Evolutionary conservation across 2,113 vertebrate genomes (phyloP).

Genomic region (Pseudorasbora parva): DNA sequence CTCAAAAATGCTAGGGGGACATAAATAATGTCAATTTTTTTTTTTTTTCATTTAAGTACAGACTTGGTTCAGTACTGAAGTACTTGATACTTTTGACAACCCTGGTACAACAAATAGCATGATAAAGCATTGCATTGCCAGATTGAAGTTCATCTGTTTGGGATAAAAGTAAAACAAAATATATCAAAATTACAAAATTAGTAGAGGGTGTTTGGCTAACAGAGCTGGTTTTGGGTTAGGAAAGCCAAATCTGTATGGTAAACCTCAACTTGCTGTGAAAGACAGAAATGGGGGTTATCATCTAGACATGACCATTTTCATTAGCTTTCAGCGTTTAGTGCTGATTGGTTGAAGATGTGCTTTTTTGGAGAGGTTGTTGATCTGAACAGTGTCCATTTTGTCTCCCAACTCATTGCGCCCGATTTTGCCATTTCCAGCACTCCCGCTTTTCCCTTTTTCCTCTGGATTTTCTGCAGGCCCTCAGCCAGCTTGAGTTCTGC

Average conservation of each 20-base stretch:
- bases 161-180: not conserved
- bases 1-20: no score
- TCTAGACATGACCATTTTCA: not conserved
- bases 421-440: not conserved
- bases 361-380: not conserved
- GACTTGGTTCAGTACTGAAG: no score
- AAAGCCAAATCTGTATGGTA: not conserved
- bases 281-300: not conserved
- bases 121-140: not conserved
- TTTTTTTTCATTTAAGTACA: no score
- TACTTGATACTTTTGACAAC: no score
- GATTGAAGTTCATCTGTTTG: not conserved
- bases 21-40: no score
- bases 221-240: not conserved
- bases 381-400: conserved; percentile 10
- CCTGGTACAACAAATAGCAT: not conserved
- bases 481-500: conserved; percentile 57
- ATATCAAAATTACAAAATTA: no score
- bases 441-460: conserved; percentile 29
- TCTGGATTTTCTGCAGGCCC: conserved; percentile 47
- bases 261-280: not conserved
- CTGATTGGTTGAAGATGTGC: not conserved
- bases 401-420: not conserved
- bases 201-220: not conserved
- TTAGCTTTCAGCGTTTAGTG: not conserved